Conservation (phyloP, 1,140 invertebrate genomes). For the Caenorhabditis remanei region DNA sequence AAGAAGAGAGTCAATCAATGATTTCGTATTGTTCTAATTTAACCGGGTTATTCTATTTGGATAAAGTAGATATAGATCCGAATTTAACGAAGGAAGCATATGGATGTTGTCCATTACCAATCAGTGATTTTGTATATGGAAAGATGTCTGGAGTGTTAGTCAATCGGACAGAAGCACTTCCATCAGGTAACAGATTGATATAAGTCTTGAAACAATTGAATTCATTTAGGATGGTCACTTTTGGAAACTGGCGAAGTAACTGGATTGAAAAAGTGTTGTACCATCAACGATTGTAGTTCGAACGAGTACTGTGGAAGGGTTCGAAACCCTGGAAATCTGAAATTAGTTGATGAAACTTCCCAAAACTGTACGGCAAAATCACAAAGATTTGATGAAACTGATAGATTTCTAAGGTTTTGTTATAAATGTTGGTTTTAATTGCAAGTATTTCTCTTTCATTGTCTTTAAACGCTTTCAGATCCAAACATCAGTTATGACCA, state of each 20-base stretch:
- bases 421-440: background rate
- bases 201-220: background rate
- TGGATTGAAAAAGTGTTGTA: background rate
- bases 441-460: background rate
- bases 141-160: background rate
- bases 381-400: background rate
- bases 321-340: background rate
- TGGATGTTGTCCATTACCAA: background rate
- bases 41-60: background rate
- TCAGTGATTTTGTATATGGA: conserved; percentile 13
- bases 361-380: background rate
- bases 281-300: background rate
- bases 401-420: background rate
- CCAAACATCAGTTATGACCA: background rate
- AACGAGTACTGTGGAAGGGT: conserved; percentile 1
- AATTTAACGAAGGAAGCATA: background rate
- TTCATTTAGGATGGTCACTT: background rate
- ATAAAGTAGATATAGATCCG: background rate
- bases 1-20: background rate
- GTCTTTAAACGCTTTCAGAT: background rate
- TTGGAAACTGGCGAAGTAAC: background rate
- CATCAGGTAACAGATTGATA: background rate
- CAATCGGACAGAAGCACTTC: background rate
- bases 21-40: background rate
- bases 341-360: background rate